A percentile compares a stretch with the other conserved stretches of the same genome.
phyloP scores from a whole-genome alignment of 2,113 vertebrate species.

The Salvelinus alpinus region DNA sequence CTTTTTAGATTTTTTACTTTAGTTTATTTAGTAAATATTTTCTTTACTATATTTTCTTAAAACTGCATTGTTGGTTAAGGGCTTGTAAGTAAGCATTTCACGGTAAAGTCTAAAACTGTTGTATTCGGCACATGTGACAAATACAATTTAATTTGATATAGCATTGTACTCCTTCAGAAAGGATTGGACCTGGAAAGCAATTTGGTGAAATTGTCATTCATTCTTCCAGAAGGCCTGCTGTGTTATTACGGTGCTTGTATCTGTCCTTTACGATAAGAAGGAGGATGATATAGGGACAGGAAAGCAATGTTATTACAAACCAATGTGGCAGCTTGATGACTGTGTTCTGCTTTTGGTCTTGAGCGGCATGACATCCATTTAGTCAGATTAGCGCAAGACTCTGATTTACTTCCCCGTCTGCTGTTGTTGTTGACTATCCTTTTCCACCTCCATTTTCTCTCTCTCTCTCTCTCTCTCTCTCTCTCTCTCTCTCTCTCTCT shows the following conservation, averaged over 20 bases:
- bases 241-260: neutral
- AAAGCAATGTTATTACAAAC: neutral
- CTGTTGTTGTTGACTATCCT: conserved; percentile 3
- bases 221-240: neutral
- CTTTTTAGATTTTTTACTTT: too few relatives aligned
- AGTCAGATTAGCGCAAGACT: neutral
- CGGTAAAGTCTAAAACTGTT: too few relatives aligned
- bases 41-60: too few relatives aligned
- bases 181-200: neutral
- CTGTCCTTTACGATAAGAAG: neutral
- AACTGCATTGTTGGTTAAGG: too few relatives aligned
- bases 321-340: neutral
- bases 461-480: too few relatives aligned
- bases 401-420: neutral
- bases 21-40: too few relatives aligned
- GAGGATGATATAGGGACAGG: neutral
- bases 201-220: neutral
- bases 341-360: neutral
- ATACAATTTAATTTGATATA: too few relatives aligned
- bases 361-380: neutral
- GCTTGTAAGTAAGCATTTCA: too few relatives aligned
- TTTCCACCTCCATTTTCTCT: conserved; percentile 10
- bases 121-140: too few relatives aligned
- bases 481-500: too few relatives aligned
- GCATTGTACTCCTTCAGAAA: neutral